Evolutionary conservation across 2,888 invertebrate genomes (phyloP).

Genomic region (Sisyra terminalis): DNA sequence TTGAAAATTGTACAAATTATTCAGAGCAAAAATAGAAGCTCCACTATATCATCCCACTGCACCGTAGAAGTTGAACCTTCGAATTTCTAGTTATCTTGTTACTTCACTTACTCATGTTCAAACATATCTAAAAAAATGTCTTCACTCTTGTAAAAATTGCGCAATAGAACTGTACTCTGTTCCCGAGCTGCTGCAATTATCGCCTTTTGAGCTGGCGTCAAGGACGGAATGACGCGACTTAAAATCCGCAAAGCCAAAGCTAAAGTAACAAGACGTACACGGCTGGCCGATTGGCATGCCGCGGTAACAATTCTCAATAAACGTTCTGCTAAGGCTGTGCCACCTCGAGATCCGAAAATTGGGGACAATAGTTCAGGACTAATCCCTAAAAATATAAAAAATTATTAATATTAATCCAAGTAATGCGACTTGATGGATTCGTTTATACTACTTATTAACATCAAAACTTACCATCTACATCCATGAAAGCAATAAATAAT

Average conservation of each 20-base stretch:
- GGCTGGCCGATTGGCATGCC: slow-evolving; percentile 79
- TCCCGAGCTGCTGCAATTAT: slow-evolving; percentile 54
- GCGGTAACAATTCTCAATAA: slow-evolving; percentile 66
- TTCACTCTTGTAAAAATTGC: slow-evolving; percentile 92
- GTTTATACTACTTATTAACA: neutral
- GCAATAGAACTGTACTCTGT: slow-evolving; percentile 67
- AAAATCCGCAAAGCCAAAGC: slow-evolving; percentile 75
- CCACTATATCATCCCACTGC: too few species aligned
- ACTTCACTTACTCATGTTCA: slow-evolving; percentile 72
- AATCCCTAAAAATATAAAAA: slow-evolving; percentile 43
- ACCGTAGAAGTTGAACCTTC: too few species aligned
- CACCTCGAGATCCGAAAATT: slow-evolving; percentile 52
- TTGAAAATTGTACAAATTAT: too few species aligned
- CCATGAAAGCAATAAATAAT: neutral
- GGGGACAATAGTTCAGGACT: slow-evolving; percentile 66
- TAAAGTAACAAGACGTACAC: slow-evolving; percentile 80
- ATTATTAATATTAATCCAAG: too few species aligned
- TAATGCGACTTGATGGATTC: too few species aligned
- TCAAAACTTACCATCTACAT: slow-evolving; percentile 1
- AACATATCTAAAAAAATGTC: slow-evolving; percentile 98
- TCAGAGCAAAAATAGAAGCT: too few species aligned
- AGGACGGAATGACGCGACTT: slow-evolving; percentile 42
- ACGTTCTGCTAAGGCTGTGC: slow-evolving; percentile 65
- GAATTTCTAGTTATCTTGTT: too few species aligned
- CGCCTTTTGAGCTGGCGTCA: slow-evolving; percentile 50